Conservation (phyloP, 2,888 invertebrate genomes). For the Agrenia bidenticulata region DNA sequence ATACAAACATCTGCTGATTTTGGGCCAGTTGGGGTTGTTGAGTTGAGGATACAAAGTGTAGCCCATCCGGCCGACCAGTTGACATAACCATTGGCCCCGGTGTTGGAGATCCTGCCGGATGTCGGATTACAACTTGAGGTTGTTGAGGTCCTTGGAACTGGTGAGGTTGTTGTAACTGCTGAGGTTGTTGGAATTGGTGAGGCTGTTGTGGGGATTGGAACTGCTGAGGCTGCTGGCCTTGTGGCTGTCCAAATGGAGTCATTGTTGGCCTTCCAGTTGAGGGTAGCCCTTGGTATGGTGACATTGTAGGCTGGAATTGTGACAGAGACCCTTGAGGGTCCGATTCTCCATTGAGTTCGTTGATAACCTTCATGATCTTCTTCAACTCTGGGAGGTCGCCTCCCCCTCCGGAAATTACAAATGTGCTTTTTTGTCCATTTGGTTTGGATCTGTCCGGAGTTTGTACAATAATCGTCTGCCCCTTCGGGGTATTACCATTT, state of each 20-base stretch:
- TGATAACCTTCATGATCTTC: constrained; percentile 44
- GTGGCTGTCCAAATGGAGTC: neutral
- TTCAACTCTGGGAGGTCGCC: constrained; percentile 38
- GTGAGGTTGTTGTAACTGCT: no score
- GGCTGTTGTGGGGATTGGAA: neutral
- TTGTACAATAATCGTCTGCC: constrained; percentile 37
- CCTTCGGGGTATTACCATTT: constrained; percentile 9
- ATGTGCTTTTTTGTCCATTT: constrained; percentile 35
- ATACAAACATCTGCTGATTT: neutral
- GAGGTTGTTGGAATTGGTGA: no score
- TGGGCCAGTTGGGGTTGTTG: constrained; percentile 22
- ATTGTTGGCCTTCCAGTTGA: constrained; percentile 14
- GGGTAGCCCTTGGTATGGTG: neutral
- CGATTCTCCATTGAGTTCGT: constrained; percentile 31
- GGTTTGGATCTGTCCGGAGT: constrained; percentile 21
- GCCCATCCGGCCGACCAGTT: constrained; percentile 2
- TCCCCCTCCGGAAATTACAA: constrained; percentile 37
- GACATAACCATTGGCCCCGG: constrained; percentile 3
- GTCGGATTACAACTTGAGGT: constrained; percentile 13
- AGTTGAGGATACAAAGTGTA: constrained; percentile 3
- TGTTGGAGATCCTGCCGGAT: constrained; percentile 10
- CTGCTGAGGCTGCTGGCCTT: neutral
- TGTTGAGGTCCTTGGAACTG: constrained; percentile 1
- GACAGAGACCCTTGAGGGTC: constrained; percentile 15
- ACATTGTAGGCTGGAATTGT: constrained; percentile 25